Percentiles rank a stretch among this genome's conserved stretches.
Conservation (phyloP, 2,797 vertebrate species). For the Melanotaenia maccullochi region DNA sequence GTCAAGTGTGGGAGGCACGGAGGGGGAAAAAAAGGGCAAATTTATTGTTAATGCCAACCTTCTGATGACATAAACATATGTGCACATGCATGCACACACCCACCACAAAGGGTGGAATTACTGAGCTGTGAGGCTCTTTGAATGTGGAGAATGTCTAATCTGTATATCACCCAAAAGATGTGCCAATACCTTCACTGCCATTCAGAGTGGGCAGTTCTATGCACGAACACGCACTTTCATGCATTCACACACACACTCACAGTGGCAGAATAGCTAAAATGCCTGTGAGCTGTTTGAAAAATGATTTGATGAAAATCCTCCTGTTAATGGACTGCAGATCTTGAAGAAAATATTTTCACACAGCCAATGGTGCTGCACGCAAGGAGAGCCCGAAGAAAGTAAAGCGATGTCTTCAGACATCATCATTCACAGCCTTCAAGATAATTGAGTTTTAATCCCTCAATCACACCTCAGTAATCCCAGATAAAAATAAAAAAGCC, state of each 20-base stretch:
- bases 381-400: constrained; percentile 37
- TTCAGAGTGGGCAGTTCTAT: constrained; percentile 36
- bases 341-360: constrained; percentile 41
- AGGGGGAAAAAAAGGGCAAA: constrained; percentile 25
- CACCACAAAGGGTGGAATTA: constrained; percentile 32
- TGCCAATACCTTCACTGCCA: constrained; percentile 35
- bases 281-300: constrained; percentile 38
- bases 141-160: constrained; percentile 64
- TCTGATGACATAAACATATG: constrained; percentile 49
- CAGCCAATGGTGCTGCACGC: background rate
- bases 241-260: background rate
- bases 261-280: constrained; percentile 39
- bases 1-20: constrained; percentile 31
- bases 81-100: background rate
- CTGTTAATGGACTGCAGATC: constrained; percentile 54
- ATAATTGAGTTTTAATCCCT: constrained; percentile 70
- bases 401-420: constrained; percentile 53
- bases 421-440: constrained; percentile 48
- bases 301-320: constrained; percentile 52
- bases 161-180: constrained; percentile 60
- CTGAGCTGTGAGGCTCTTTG: constrained; percentile 51
- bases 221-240: background rate
- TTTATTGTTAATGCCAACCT: constrained; percentile 43
- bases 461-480: constrained; percentile 66
- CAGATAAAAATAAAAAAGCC: constrained; percentile 48